A percentile compares a stretch with the other conserved stretches of the same genome.
Conservation (phyloP, 1,140 invertebrate species). For the Pseudomyrmex sp. region DNA sequence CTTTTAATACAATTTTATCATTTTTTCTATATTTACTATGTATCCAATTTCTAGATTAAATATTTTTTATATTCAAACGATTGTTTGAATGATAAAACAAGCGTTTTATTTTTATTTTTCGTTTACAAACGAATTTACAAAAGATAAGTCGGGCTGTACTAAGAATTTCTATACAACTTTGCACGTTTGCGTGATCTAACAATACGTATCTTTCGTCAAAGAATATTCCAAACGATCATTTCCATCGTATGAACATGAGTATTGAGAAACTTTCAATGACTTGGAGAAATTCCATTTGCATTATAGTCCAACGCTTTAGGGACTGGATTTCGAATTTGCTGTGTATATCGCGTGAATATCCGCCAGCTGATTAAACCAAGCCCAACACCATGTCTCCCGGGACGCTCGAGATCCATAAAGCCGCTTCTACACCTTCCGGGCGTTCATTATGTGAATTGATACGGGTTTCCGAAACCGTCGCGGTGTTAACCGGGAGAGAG, state of each 20-base stretch:
- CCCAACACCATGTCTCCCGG: constrained; percentile 53
- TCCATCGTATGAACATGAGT: neutral
- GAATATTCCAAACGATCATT: neutral
- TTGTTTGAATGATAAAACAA: neutral
- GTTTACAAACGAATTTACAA: neutral
- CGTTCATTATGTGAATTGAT: constrained; percentile 69
- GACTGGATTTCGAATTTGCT: constrained; percentile 44
- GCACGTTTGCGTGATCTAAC: no score
- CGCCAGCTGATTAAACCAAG: constrained; percentile 70
- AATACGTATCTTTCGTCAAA: neutral
- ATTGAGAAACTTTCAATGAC: constrained; percentile 42
- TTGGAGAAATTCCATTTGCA: constrained; percentile 48
- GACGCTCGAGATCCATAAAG: constrained; percentile 62
- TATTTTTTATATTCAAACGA: neutral
- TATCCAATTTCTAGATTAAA: no score
- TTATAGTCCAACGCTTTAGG: constrained; percentile 38
- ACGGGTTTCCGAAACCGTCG: constrained; percentile 50
- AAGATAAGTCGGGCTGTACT: neutral
- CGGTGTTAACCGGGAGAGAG: constrained; percentile 5
- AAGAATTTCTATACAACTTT: neutral
- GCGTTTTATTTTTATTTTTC: neutral
- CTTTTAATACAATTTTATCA: no score
- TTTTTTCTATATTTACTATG: no score
- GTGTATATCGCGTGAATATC: constrained; percentile 55
- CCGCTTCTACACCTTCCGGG: constrained; percentile 53